Evolutionary conservation across 2,888 invertebrate genomes (phyloP).

Genomic region (Thyatira batis): DNA sequence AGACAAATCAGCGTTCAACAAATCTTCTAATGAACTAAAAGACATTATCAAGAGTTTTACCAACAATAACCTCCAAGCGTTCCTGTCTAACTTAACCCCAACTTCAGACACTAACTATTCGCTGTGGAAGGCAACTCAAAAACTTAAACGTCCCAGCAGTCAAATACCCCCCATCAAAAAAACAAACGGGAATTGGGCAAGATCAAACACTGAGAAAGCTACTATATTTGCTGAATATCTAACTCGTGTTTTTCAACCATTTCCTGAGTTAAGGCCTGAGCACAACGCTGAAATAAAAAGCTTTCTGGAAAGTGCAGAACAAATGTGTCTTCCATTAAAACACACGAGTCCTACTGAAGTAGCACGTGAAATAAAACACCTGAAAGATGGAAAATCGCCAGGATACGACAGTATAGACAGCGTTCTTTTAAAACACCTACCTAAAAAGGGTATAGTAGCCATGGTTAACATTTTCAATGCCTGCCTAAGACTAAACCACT

Average conservation of each 20-base stretch:
- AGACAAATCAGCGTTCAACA: slow-evolving; percentile 3
- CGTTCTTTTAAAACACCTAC: slow-evolving; percentile 8
- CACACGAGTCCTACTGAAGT: no score
- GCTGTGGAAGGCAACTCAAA: no score
- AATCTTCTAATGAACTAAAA: slow-evolving; percentile 1
- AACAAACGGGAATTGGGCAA: slow-evolving; percentile 10
- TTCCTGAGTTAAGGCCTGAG: slow-evolving; percentile 3
- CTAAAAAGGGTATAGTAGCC: slow-evolving; percentile 1
- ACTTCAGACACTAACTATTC: neutral
- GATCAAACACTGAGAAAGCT: slow-evolving; percentile 12
- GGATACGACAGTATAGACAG: slow-evolving; percentile 14
- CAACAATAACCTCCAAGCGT: no score
- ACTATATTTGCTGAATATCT: slow-evolving; percentile 15
- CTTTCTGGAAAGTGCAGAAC: neutral
- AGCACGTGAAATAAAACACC: neutral
- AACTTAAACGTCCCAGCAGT: no score
- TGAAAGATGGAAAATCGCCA: slow-evolving; percentile 8
- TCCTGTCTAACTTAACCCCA: neutral
- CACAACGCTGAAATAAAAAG: slow-evolving; percentile 1
- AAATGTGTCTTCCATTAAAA: neutral
- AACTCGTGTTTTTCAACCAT: slow-evolving; percentile 9
- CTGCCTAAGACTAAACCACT: slow-evolving; percentile 3
- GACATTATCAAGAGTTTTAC: no score
- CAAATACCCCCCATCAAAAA: neutral
- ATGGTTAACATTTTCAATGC: neutral